Percentiles rank a stretch among this genome's conserved stretches.
phyloP scores from a whole-genome alignment of 1,140 invertebrate genomes.

The Bombus cullumanus region DNA sequence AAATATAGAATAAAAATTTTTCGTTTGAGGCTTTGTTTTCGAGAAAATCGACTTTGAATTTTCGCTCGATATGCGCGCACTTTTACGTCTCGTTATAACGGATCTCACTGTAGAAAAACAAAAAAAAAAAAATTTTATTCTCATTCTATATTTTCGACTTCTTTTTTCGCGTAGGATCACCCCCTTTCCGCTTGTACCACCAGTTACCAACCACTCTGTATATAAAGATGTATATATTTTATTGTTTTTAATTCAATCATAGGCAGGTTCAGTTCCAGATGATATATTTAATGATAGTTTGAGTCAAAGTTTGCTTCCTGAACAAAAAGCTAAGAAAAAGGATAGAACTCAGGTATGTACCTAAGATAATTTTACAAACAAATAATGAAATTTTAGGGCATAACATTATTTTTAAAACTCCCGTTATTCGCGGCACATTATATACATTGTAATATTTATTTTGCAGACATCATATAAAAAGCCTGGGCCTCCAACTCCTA shows the following conservation, averaged over 20 bases:
- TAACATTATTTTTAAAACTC: neutral
- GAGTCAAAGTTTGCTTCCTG: constrained; percentile 84
- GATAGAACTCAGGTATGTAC: constrained; percentile 81
- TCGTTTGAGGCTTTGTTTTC: no score
- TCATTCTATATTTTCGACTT: no score
- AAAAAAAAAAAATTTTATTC: no score
- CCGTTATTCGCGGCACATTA: constrained; percentile 27
- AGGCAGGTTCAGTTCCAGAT: constrained; percentile 81
- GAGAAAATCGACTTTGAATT: no score
- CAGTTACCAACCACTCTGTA: no score
- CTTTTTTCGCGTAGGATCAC: no score
- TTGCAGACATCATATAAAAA: constrained; percentile 89
- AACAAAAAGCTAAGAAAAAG: constrained; percentile 84
- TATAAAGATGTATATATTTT: neutral
- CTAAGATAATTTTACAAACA: neutral
- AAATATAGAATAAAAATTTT: no score
- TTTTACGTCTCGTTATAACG: no score
- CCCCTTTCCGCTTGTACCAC: no score
- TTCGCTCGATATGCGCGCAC: no score
- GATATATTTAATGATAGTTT: constrained; percentile 85
- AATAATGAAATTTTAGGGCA: neutral
- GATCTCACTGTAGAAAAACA: no score
- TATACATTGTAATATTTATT: constrained; percentile 50
- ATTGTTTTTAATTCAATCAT: constrained; percentile 51
- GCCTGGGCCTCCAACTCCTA: constrained; percentile 92